A percentile compares a stretch with the other conserved stretches of the same genome.
phyloP scores from a whole-genome alignment of 2,888 invertebrate species.

The Nemoura dubitans region DNA sequence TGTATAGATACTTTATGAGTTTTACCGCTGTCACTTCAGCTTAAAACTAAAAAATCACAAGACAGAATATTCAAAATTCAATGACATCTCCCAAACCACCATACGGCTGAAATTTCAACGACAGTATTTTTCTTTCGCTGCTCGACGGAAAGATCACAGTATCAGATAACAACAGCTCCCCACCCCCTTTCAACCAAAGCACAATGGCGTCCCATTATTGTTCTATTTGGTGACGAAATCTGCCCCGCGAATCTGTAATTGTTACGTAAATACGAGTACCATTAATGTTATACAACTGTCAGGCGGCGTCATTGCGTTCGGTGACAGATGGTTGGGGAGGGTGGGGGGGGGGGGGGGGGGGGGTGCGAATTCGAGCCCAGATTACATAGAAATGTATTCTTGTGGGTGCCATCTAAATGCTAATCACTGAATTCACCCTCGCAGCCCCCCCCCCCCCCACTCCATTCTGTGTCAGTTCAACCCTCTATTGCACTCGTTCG shows the following conservation, averaged over 20 bases:
- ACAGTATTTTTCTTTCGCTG: neutral
- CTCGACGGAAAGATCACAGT: neutral
- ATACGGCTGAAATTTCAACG: neutral
- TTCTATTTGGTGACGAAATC: constrained; percentile 43
- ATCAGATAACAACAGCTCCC: neutral
- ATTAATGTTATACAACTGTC: constrained; percentile 41
- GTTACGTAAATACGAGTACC: constrained; percentile 44
- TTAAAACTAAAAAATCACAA: too few species aligned
- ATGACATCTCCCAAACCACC: too few species aligned
- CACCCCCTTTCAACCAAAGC: neutral
- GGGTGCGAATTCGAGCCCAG: constrained; percentile 43
- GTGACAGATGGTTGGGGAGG: constrained; percentile 45
- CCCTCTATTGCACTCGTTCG: neutral
- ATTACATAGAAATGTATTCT: constrained; percentile 44
- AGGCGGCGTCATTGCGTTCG: constrained; percentile 21
- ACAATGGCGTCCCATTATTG: constrained; percentile 38
- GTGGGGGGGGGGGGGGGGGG: neutral
- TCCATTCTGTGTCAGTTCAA: neutral
- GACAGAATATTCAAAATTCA: too few species aligned
- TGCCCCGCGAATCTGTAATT: constrained; percentile 44
- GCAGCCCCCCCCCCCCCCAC: neutral
- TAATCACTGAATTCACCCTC: constrained; percentile 43
- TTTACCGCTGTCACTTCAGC: too few species aligned
- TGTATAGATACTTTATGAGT: too few species aligned
- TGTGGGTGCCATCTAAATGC: constrained; percentile 49